phyloP scores from a whole-genome alignment of 2,888 invertebrate genomes.

The Vanessa cardui region DNA sequence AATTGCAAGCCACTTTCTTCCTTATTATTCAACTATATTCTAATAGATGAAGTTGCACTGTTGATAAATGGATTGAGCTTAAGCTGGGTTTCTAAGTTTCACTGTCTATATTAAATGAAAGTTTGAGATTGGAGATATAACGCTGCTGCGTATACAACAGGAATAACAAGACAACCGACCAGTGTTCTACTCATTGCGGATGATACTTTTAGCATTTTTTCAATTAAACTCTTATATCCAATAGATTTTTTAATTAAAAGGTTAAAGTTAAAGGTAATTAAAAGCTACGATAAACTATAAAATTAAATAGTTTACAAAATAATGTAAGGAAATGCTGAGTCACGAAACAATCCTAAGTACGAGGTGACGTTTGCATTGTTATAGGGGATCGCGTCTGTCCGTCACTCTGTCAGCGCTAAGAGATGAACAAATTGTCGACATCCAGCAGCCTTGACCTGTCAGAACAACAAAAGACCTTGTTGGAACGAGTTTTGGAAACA shows the following conservation, averaged over 20 bases:
- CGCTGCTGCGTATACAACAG: neutral
- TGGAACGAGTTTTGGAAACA: conserved; percentile 36
- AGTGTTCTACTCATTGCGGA: too few relatives aligned
- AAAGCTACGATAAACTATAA: neutral
- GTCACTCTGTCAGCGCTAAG: conserved; percentile 43
- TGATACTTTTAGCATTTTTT: too few relatives aligned
- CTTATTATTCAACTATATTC: conserved; percentile 20
- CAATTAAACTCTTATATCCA: too few relatives aligned
- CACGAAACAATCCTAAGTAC: conserved; percentile 21
- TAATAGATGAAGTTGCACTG: conserved; percentile 18
- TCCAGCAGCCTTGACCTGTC: conserved; percentile 50
- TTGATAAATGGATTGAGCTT: conserved; percentile 5
- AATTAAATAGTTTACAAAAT: neutral
- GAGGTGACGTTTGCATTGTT: conserved; percentile 36
- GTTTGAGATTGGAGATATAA: conserved; percentile 1
- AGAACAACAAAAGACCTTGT: conserved; percentile 40
- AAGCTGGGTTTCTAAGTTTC: neutral
- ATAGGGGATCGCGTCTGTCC: conserved; percentile 40
- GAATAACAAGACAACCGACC: neutral
- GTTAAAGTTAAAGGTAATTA: too few relatives aligned
- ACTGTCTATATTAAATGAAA: conserved; percentile 5
- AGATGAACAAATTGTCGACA: conserved; percentile 48
- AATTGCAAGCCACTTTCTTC: conserved; percentile 36
- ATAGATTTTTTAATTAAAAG: too few relatives aligned
- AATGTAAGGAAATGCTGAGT: conserved; percentile 12